Conservation (phyloP, 2,113 vertebrate species). For the Crocuta crocuta region DNA sequence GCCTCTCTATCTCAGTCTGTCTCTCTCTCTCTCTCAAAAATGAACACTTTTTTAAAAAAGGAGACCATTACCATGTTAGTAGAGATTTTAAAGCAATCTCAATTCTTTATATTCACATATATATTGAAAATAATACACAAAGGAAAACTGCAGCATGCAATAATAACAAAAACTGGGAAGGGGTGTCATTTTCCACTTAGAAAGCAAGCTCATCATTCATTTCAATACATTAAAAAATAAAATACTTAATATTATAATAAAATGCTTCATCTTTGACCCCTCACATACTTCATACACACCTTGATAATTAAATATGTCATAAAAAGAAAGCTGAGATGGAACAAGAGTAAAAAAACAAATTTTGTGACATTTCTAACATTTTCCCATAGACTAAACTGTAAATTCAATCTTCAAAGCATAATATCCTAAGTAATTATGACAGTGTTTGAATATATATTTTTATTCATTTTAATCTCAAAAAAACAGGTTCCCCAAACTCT, state of each 20-base stretch:
- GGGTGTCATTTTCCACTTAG: not conserved
- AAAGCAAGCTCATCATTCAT: not conserved
- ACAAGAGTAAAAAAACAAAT: not conserved
- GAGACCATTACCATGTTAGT: not conserved
- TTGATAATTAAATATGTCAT: not conserved
- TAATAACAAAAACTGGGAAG: not conserved
- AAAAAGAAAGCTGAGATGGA: not conserved
- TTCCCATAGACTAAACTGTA: conserved; percentile 28
- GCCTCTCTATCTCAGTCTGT: too few relatives aligned
- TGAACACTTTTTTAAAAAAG: too few relatives aligned
- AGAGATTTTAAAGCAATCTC: not conserved
- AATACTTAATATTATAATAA: not conserved
- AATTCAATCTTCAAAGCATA: not conserved
- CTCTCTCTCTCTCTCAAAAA: too few relatives aligned
- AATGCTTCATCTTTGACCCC: not conserved
- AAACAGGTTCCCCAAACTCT: not conserved
- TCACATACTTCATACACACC: not conserved
- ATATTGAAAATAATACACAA: not conserved
- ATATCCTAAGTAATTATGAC: not conserved
- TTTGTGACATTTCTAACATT: not conserved
- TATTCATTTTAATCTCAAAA: not conserved
- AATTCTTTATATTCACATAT: not conserved
- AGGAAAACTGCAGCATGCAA: not conserved
- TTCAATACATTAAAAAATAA: conserved; percentile 2
- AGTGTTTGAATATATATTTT: not conserved